Percentiles rank a stretch among this genome's conserved stretches.
These are phyloP conservation scores for Psittacara wagleri DNA, from an alignment of 2,113 vertebrate species.

Conservation along the genomic window DNA sequence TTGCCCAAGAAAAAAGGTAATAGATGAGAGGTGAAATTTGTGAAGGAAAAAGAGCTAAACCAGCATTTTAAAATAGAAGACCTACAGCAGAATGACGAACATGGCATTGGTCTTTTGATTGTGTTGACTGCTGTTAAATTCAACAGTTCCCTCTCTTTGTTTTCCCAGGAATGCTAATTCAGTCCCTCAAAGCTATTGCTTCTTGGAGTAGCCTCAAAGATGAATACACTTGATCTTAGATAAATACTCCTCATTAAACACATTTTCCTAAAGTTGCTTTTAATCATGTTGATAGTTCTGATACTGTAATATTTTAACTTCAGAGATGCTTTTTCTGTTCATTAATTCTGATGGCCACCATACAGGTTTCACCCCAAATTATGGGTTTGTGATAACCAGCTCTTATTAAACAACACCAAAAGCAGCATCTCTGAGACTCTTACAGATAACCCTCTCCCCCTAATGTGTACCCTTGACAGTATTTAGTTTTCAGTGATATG, in stretches of 20 bases:
- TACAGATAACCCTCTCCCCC: neutral
- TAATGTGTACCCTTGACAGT: neutral
- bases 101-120: neutral
- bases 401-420: neutral
- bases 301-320: neutral
- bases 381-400: neutral
- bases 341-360: neutral
- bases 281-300: neutral
- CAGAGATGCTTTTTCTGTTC: neutral
- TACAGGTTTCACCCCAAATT: neutral
- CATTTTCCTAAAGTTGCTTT: neutral
- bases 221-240: neutral
- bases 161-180: neutral
- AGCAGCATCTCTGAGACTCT: neutral
- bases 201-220: neutral
- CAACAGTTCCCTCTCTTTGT: neutral
- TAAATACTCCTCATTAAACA: neutral
- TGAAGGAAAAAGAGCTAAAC: neutral
- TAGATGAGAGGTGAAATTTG: neutral
- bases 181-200: neutral
- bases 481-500: neutral
- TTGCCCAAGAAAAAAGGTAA: neutral
- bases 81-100: neutral
- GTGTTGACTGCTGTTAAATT: neutral
- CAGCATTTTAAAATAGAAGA: neutral